Evolutionary conservation across 2,888 invertebrate genomes (phyloP).

Genomic region (Helicoverpa assulta): DNA sequence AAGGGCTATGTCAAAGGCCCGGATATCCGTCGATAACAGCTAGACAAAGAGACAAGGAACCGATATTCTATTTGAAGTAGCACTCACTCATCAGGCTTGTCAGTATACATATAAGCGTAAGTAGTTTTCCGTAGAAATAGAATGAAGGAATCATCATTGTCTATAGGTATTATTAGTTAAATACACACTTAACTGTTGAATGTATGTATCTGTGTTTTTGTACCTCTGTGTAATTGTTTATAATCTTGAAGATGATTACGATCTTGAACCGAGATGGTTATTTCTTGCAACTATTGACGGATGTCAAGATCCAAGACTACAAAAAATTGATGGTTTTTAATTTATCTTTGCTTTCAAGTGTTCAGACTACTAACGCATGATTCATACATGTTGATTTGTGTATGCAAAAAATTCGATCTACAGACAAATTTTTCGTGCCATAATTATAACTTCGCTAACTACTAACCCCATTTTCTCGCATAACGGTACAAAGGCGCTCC

Average conservation of each 20-base stretch:
- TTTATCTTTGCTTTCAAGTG: background rate
- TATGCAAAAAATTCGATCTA: background rate
- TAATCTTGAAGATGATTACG: conserved; percentile 15
- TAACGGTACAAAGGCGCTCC: conserved; percentile 31
- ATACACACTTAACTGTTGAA: conserved; percentile 1
- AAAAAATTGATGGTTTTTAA: background rate
- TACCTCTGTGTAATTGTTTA: conserved; percentile 14
- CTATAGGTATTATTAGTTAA: conserved; percentile 7
- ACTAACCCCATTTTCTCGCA: conserved; percentile 9
- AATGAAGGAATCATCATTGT: conserved; percentile 10
- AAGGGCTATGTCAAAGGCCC: conserved; percentile 58
- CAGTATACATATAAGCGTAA: conserved; percentile 11
- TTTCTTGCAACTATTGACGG: background rate
- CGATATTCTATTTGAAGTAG: conserved; percentile 45
- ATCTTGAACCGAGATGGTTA: conserved; percentile 22
- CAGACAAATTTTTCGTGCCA: background rate
- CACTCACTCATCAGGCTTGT: conserved; percentile 23
- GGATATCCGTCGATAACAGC: conserved; percentile 70
- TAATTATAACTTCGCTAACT: conserved; percentile 4
- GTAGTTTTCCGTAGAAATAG: background rate
- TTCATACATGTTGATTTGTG: background rate
- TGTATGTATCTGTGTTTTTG: conserved; percentile 7
- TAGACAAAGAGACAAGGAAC: conserved; percentile 59
- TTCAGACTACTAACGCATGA: background rate
- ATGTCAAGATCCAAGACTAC: background rate